phyloP scores from a whole-genome alignment of 2,888 invertebrate genomes.

The Trachelus tabidus region DNA sequence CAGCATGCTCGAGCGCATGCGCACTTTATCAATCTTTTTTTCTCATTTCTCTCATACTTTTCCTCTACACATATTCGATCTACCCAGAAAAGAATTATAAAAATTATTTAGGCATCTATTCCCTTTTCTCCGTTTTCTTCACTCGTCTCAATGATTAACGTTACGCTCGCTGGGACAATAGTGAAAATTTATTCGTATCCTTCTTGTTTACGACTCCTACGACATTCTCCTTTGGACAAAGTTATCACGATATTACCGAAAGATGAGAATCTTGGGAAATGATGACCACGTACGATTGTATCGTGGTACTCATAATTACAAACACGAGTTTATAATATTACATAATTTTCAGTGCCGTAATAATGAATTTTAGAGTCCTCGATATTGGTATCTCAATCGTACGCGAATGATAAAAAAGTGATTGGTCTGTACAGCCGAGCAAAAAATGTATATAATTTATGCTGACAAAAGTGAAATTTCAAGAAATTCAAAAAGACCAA shows the following conservation, averaged over 20 bases:
- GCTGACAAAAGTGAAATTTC: not conserved
- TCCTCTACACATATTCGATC: not conserved
- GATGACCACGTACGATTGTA: not conserved
- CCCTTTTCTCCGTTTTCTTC: not conserved
- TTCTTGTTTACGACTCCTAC: not conserved
- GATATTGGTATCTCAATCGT: not conserved
- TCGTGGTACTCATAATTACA: not conserved
- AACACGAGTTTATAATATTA: not conserved
- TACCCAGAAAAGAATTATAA: not conserved
- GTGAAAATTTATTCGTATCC: not conserved
- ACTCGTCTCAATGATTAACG: not conserved
- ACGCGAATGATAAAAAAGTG: not conserved
- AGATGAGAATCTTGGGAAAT: not conserved
- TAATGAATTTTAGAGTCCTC: not conserved
- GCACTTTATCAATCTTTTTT: conserved; percentile 3
- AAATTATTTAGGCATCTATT: not conserved
- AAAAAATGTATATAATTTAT: not conserved
- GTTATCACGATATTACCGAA: not conserved
- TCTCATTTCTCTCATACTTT: not conserved
- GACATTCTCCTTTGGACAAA: not conserved
- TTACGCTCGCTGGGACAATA: not conserved
- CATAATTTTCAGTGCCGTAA: not conserved
- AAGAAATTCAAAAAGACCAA: not conserved
- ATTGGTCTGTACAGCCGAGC: not conserved
- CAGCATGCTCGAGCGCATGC: not conserved